phyloP scores from a whole-genome alignment of 2,888 invertebrate species.

The Oxytorus armatus region DNA sequence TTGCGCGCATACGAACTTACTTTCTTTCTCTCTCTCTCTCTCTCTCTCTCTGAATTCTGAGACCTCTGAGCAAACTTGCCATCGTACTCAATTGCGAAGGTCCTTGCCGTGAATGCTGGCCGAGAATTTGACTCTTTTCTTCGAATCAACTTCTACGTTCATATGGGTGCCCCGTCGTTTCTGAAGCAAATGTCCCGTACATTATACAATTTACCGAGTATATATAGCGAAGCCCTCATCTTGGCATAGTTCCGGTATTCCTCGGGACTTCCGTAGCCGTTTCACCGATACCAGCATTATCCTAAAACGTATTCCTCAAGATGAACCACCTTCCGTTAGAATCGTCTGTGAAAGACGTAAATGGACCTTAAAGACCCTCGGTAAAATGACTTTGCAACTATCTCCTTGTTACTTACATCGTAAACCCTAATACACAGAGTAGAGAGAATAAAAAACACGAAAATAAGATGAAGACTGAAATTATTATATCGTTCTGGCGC shows the following conservation, averaged over 20 bases:
- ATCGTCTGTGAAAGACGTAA: constrained; percentile 35
- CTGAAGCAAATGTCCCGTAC: constrained; percentile 39
- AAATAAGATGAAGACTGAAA: constrained; percentile 37
- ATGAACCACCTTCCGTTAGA: constrained; percentile 22
- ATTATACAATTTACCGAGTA: constrained; percentile 30
- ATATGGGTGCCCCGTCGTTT: constrained; percentile 38
- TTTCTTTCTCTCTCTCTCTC: constrained; percentile 18
- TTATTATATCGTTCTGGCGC: constrained; percentile 55
- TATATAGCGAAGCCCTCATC: constrained; percentile 21
- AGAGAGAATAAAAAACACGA: constrained; percentile 29
- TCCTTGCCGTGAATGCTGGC: constrained; percentile 45
- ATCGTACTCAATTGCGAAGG: constrained; percentile 54
- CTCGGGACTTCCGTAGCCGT: constrained; percentile 37
- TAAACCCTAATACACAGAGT: constrained; percentile 22
- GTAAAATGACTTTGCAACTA: constrained; percentile 1
- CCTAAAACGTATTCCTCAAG: constrained; percentile 55
- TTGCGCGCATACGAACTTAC: constrained; percentile 35
- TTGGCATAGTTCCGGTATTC: constrained; percentile 39
- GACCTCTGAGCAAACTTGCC: constrained; percentile 46
- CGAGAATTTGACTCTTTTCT: constrained; percentile 37
- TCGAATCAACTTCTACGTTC: constrained; percentile 2
- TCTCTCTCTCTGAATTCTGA: constrained; percentile 22
- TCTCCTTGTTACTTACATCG: constrained; percentile 40
- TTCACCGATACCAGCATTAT: constrained; percentile 27
- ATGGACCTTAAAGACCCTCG: constrained; percentile 29